A percentile compares a stretch with the other conserved stretches of the same genome.
Evolutionary conservation across 2,797 vertebrate species (phyloP).

Genomic region (Paguma larvata): DNA sequence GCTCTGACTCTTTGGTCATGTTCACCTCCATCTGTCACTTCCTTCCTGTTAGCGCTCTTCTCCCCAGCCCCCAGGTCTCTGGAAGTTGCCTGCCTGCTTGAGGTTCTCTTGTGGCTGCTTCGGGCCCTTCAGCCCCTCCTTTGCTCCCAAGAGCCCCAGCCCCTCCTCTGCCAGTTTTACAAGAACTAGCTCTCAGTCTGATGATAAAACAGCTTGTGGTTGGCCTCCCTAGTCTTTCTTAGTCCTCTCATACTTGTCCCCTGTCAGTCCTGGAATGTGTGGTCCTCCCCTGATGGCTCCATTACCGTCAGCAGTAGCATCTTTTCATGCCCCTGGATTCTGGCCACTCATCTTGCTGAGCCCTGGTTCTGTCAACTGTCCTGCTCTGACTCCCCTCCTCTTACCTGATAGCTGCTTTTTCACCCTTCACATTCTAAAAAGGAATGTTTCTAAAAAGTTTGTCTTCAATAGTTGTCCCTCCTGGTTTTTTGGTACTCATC

Average conservation of each 20-base stretch:
- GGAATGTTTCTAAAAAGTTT: neutral
- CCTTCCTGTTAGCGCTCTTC: neutral
- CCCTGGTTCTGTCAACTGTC: neutral
- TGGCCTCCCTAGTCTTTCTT: neutral
- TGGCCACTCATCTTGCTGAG: neutral
- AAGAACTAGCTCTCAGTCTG: neutral
- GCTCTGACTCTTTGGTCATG: neutral
- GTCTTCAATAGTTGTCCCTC: neutral
- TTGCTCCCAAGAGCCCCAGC: neutral
- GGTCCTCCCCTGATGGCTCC: neutral
- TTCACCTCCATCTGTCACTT: neutral
- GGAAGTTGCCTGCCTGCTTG: neutral
- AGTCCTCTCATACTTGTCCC: neutral
- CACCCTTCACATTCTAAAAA: neutral
- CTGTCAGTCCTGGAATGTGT: neutral
- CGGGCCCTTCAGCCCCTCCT: neutral
- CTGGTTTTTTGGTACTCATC: neutral
- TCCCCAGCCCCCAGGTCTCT: neutral
- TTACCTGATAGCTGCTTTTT: neutral
- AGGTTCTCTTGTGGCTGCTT: neutral
- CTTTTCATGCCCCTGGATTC: neutral
- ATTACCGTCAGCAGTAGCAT: neutral
- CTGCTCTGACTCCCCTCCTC: neutral
- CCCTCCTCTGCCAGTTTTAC: neutral
- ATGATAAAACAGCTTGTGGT: neutral